Conservation (phyloP, 2,888 invertebrate species). For the Dasysyrphus tricinctus region DNA sequence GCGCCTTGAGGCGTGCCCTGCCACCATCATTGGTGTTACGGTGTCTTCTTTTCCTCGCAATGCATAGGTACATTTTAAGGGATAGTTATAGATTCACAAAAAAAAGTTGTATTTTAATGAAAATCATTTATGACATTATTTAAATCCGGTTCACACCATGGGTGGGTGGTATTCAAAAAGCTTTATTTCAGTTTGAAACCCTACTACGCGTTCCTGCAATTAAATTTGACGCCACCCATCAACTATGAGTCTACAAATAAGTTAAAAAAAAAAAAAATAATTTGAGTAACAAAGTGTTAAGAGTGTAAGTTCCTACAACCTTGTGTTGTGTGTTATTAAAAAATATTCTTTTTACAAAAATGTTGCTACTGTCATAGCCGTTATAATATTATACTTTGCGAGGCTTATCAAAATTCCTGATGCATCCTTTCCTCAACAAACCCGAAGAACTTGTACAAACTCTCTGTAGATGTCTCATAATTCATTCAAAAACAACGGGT, state of each 20-base stretch:
- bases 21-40: neutral
- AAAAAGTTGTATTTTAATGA: neutral
- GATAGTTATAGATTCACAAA: neutral
- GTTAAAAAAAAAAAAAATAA: too few species aligned
- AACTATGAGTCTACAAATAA: too few species aligned
- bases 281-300: too few species aligned
- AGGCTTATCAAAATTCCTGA: conserved; percentile 68
- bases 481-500: conserved; percentile 67
- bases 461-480: conserved; percentile 69
- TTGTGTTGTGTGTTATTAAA: too few species aligned
- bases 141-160: too few species aligned
- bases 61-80: neutral
- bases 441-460: conserved; percentile 54
- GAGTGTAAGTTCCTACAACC: neutral
- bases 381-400: conserved; percentile 10
- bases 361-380: conserved; percentile 10
- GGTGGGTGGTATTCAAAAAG: too few species aligned
- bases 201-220: too few species aligned
- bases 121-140: too few species aligned
- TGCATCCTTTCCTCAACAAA: conserved; percentile 44
- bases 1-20: neutral
- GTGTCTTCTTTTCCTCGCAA: neutral
- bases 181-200: too few species aligned
- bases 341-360: conserved; percentile 13
- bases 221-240: too few species aligned